Evolutionary conservation across 1,140 invertebrate species (phyloP), one percentile per base, ranked within the genome.

Genomic region (Idris sp.): DNA sequence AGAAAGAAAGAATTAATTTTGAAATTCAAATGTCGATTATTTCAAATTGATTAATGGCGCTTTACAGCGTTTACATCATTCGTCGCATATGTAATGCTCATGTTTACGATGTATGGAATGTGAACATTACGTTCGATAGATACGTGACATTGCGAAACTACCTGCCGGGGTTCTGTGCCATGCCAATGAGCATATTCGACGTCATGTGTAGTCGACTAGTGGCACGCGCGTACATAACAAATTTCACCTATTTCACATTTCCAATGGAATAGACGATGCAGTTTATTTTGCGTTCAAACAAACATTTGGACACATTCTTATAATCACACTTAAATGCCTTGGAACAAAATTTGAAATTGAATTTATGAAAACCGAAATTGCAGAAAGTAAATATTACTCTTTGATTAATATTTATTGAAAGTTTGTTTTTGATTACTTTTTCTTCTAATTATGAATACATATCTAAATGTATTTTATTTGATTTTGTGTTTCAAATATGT

Each of bases 81-180:
- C 65, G 73, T 76, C 41, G 67, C 51, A 65, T 76, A 67, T 76
- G 67, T 71, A 71, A 71, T 56, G 49, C 19, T 40, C 31, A 64
- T 67, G 64, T 76, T 71, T 76, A 76, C 74, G 74, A 67, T 71
- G 48, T 56, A 61, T 49, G 67, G 74, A 76, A 76, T 76, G 67
- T 67, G 38, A 67, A 76, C 74, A 76, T 56, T 65, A 65, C 61
- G 65, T 71, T 71, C 65, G 65, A 71, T 67, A 65, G 65, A 76
- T 76, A 71, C 73, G 73, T 76, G 73, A 71, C 65, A 76, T 76
- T 71, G 73, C 59, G 38, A 76, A 65, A 64, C 73, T 76, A 65
- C 51, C 43, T 74, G 58, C 44, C 35, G 48, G 38, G 56, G 25
- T 43, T 36, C 41, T 8, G 48, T 43, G 46, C 43, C 51, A 75